Conservation (phyloP, 2,113 vertebrate genomes). For the Excalfactoria chinensis region DNA sequence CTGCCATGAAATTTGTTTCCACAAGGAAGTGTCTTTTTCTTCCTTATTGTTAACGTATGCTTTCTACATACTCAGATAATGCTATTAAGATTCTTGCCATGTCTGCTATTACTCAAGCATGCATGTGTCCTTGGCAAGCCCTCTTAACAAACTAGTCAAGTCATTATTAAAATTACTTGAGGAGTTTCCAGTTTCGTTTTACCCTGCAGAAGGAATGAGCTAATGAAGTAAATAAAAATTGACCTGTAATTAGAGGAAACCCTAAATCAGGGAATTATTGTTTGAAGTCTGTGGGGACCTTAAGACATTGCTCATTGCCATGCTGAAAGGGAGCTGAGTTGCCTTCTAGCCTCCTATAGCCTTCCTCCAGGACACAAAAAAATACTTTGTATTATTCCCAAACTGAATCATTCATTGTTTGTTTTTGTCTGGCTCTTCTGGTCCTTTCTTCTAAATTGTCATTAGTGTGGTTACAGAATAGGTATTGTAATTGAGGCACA, state of each 20-base stretch:
- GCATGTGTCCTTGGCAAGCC: not conserved
- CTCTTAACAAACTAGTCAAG: not conserved
- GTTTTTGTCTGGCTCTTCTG: not conserved
- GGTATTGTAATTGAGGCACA: not conserved
- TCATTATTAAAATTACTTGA: not conserved
- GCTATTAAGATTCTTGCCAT: not conserved
- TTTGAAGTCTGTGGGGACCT: not conserved
- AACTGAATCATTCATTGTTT: not conserved
- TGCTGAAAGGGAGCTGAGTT: not conserved
- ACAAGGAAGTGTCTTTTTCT: not conserved
- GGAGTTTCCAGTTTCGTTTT: not conserved
- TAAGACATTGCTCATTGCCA: rapidly evolving
- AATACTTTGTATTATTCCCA: not conserved
- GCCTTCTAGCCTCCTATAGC: not conserved
- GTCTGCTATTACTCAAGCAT: not conserved
- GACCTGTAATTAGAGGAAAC: not conserved
- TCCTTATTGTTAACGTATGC: not conserved
- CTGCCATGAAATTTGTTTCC: not conserved
- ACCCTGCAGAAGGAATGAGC: not conserved
- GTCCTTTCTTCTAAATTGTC: not conserved
- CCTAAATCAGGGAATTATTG: not conserved
- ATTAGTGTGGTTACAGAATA: not conserved
- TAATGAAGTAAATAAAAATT: not conserved
- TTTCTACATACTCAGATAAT: not conserved
- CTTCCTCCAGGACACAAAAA: not conserved